Percentiles rank a stretch among this genome's conserved stretches.
Conservation (phyloP, 2,888 invertebrate genomes). For the Criorhina ranunculi region DNA sequence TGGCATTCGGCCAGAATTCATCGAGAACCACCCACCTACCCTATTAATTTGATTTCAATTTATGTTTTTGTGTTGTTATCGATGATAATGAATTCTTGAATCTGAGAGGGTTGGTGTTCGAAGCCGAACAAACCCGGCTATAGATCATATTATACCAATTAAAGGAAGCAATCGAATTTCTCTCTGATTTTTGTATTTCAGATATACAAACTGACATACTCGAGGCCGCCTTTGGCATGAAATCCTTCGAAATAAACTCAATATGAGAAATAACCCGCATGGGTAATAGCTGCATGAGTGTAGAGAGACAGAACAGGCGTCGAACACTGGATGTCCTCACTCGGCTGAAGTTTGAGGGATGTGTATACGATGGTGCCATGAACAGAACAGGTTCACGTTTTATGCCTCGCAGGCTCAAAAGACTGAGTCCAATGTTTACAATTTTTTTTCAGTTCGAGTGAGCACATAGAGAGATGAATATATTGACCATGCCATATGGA, state of each 20-base stretch:
- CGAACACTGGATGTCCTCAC: conserved; percentile 58
- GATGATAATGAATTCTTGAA: conserved; percentile 61
- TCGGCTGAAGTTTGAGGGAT: neutral
- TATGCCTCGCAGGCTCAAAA: conserved; percentile 72
- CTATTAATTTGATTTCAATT: conserved; percentile 68
- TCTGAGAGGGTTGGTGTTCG: neutral
- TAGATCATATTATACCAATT: conserved; percentile 74
- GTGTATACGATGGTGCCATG: conserved; percentile 45
- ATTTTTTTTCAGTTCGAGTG: conserved; percentile 23
- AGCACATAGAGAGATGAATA: conserved; percentile 60
- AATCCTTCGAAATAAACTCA: conserved; percentile 74
- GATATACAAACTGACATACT: conserved; percentile 19
- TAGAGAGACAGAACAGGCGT: conserved; percentile 47
- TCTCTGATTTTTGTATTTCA: conserved; percentile 68
- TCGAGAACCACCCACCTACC: neutral
- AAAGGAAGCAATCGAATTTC: conserved; percentile 73
- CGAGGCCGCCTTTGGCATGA: conserved; percentile 54
- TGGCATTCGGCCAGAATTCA: no score
- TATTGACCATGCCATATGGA: conserved; percentile 66
- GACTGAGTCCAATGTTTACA: conserved; percentile 57
- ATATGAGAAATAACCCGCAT: conserved; percentile 75
- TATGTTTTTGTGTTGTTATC: conserved; percentile 70
- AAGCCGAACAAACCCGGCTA: conserved; percentile 8
- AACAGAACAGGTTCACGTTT: conserved; percentile 67
- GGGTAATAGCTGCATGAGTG: conserved; percentile 41